Evolutionary conservation across 1,140 invertebrate species (phyloP), one percentile per base, ranked within the genome.

Genomic region (Tetragonula clypearis): DNA sequence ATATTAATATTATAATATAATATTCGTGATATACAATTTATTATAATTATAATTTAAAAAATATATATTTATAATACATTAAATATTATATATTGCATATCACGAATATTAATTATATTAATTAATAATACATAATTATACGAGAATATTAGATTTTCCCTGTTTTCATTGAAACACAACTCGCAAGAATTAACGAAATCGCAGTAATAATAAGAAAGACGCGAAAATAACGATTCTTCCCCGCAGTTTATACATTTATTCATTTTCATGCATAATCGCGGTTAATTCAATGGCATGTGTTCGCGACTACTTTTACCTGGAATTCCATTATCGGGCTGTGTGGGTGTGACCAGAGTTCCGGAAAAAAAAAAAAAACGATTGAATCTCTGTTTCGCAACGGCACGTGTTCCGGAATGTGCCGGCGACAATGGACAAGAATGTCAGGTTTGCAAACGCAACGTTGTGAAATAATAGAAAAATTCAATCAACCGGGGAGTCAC

Each of bases 301-400:
- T 17, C n/a, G 21, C 53, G n/a, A n/a, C 30, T 69, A 53, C 30
- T 79, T 79, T 79, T 79, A 58, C 21, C 30, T 69, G 78, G n/a
- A 65, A 81, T 30, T 73, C 41, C 15, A n/a, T 81, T 81, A 30
- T 49, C 17, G 19, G 26, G 9, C 15, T 0, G 17, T 1, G 35
- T 1, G 35, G 1, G 3, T 30, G 41, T 17, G 30, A 79, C 41
- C 41, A 49, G 14, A 49, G 2, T 19, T 21, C 65, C 5, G 65
- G 53, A 35, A 69, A 30, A 30, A 30, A 30, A 30, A 30, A 30
- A 30, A 30, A 41, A 58, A 68, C 19, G 53, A 2, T 3, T 6
- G 12, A 60, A 49, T 8, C n/a, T 72, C 8, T 9, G 35, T 77
- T 65, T 62, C 75, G 35, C 30, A 62, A 77, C 23, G 2, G 21